Percentiles rank a stretch among this genome's conserved stretches.
phyloP scores from a whole-genome alignment of 2,113 vertebrate genomes.

The Tupaia chinensis region DNA sequence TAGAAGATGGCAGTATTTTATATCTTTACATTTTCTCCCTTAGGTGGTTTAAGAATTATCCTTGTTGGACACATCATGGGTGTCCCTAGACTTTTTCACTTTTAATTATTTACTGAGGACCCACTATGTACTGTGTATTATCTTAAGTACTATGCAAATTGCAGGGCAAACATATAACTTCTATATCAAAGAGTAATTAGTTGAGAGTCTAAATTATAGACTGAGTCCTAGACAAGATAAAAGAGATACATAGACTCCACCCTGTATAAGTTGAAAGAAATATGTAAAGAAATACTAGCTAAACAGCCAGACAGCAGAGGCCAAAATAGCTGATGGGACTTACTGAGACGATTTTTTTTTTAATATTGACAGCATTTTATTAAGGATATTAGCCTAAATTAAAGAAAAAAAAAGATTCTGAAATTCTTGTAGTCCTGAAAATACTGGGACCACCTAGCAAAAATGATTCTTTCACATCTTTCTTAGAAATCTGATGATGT shows the following conservation, averaged over 20 bases:
- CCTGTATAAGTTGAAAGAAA: not conserved
- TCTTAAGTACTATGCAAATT: not conserved
- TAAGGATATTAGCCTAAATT: not conserved
- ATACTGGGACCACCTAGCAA: slow-evolving; percentile 49
- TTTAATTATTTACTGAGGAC: slow-evolving; percentile 8
- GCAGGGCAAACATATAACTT: not conserved
- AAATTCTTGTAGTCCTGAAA: slow-evolving; percentile 47
- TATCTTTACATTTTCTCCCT: not conserved
- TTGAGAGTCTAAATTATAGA: not conserved
- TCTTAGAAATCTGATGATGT: slow-evolving; percentile 55
- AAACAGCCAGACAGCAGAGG: not conserved
- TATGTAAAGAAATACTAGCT: not conserved
- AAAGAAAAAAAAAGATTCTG: not conserved
- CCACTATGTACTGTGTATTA: not conserved
- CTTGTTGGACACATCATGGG: not conserved
- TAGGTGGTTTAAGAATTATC: not conserved
- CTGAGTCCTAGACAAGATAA: not conserved
- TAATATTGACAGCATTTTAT: slow-evolving; percentile 3
- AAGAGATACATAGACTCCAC: not conserved
- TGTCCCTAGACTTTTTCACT: not conserved
- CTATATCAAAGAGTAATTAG: not conserved
- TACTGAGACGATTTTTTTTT: slow-evolving; percentile 9
- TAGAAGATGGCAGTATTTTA: not conserved
- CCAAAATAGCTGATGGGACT: not conserved
- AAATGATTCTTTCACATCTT: not conserved